These are phyloP conservation scores for Limulus polyphemus DNA, from an alignment of 2,888 invertebrate species.

Conservation along the genomic window DNA sequence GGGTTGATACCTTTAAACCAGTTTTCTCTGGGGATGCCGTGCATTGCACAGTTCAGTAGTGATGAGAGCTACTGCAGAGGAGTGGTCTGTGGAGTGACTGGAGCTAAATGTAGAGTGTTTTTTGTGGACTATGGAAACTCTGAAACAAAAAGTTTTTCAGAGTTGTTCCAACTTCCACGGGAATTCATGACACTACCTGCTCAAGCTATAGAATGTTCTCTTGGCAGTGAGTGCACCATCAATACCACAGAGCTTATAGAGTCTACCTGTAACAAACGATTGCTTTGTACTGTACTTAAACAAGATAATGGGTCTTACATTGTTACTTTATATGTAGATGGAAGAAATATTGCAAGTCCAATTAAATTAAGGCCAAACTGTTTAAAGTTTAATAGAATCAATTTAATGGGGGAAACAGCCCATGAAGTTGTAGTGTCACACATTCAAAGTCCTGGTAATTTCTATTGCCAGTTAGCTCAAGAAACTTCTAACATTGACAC, in stretches of 20 bases:
- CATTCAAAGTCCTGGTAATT: conserved; percentile 9
- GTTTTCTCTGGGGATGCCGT: neutral
- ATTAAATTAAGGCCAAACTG: neutral
- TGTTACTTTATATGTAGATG: neutral
- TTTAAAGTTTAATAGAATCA: neutral
- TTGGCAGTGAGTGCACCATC: neutral
- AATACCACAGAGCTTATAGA: too few relatives aligned
- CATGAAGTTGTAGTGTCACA: conserved; percentile 11
- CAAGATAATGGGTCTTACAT: neutral
- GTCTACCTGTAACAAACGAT: neutral
- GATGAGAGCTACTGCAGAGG: conserved; percentile 8
- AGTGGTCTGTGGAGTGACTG: neutral
- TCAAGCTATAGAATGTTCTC: conserved; percentile 17
- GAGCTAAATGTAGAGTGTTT: too few relatives aligned
- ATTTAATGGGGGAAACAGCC: neutral
- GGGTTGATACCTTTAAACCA: too few relatives aligned
- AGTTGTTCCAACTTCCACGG: conserved; percentile 7
- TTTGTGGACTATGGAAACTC: too few relatives aligned
- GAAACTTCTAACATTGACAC: conserved; percentile 7
- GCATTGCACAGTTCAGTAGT: conserved; percentile 13
- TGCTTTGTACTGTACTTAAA: neutral
- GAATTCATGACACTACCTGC: conserved; percentile 8
- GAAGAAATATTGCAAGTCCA: neutral
- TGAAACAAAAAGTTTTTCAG: neutral
- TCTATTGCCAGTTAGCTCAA: conserved; percentile 12